Base-by-base conservation (phyloP, 2,797 vertebrate species). In the Capromys pilorides region DNA sequence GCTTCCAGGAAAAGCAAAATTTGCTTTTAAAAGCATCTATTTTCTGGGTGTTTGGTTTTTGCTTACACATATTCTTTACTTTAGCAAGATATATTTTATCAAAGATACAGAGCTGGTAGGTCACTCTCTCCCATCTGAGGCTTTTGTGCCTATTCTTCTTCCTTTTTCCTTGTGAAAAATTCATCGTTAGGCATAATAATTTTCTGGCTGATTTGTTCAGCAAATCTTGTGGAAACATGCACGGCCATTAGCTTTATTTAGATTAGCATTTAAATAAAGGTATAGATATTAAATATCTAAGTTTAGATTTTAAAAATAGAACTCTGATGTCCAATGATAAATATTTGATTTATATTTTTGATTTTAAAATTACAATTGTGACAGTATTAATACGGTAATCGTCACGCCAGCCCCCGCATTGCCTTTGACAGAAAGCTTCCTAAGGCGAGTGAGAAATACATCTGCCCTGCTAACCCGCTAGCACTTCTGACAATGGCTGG, bases 81-180 rank as follows among this genome's bases (percentile, higher is more conserved):
- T 92, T 92, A 88, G 49, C 28, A 79, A 57, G 16, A 67, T 73
- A 57, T 22, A 67, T 45, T 64, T 88, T 93, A 69, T 61, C 22
- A 81, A 36, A 69, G 59, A 71, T 59, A 39, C 69, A 13, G 49
- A 82, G 33, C 12, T 66, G 1, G 66, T 51, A 61, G 59, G 71
- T 78, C 19, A 36, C 33, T 36, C 75, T 69, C 69, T 61, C 8
- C 5, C 22, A n/a, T 21, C 61, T 45, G 13, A 78, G 62, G 24
- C 12, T 71, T 41, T 49, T 81, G 77, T 62, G 41, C 26, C 87
- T 33, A 13, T 51, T 84, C 90, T 94, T 22, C 39, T 95, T 80
- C 39, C 57, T 94, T 85, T 36, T 31, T 73, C 13, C 51, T 67
- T 81, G 41, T 85, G 71, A 88, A 59, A 94, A 94, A 88, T 89